Base-by-base conservation (phyloP, 2,113 vertebrate species). In the western clawed frog (Xenopus tropicalis) region DNA sequence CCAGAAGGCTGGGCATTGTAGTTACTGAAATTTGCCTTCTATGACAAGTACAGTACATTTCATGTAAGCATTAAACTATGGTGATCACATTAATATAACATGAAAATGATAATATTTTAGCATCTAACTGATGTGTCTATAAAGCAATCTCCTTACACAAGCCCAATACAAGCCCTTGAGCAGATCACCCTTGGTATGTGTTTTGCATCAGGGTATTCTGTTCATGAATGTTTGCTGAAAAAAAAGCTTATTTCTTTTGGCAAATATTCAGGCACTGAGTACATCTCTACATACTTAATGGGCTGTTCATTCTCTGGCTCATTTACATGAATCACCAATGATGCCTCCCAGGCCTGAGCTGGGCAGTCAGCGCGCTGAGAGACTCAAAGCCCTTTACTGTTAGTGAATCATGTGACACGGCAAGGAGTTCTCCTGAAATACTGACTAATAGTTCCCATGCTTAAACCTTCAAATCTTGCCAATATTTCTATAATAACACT, bases 251-350 rank as follows among this genome's bases (percentile, higher is more conserved):
- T 69, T 69, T 69, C 54, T 29, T 42, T 69, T 69, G 67, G 67
- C 67, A 69, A 69, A 69, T 58, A 42, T 57, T 57, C 67, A 57
- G 20, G 52, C 37, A 58, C 25, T 42, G 67, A 58, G 67, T 58
- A 58, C 54, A 58, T 69, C 67, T 69, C 37, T 69, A 24, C 24
- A 69, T 69, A 52, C 29, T 57, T 58, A 69, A 69, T 69, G 67
- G 52, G 37, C 25, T 66, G 20, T 66, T 66, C 44, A 43, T 23
- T 23, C 21, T 66, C 64, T 69, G 66, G 67, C 24, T 56, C 29
- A 69, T 69, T 69, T 69, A 52, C 67, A 58, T 69, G 67, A 58
- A 69, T 52, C 67, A 57, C 52, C 54, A 58, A 58, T 42, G 52
- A 69, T 58, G 51, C 52, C 67, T 58, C 29, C 19, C 21, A 69